phyloP scores from a whole-genome alignment of 2,113 vertebrate genomes.

The Podarcis muralis region DNA sequence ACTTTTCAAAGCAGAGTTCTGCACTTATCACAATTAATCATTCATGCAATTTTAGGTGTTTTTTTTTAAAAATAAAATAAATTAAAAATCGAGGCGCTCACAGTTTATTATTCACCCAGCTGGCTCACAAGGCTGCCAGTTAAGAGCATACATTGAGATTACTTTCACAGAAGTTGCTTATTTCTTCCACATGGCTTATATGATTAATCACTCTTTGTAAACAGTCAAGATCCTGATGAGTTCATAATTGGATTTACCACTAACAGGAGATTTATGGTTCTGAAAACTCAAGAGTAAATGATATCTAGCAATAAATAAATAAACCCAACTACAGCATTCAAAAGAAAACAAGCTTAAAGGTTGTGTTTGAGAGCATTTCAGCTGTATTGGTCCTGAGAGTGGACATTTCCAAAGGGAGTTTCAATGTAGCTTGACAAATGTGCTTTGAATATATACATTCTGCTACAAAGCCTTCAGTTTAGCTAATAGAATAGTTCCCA shows the following conservation, averaged over 20 bases:
- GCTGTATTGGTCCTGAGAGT: background rate
- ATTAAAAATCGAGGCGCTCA: conserved; percentile 3
- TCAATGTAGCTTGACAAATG: background rate
- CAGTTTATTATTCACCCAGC: conserved; percentile 44
- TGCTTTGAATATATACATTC: background rate
- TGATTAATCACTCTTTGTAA: conserved; percentile 61
- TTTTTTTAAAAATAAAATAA: too few species aligned
- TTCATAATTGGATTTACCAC: conserved; percentile 65
- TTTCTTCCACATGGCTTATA: conserved; percentile 60
- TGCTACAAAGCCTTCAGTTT: background rate
- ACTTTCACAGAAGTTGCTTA: conserved; percentile 62
- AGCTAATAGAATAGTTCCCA: background rate
- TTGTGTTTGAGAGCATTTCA: conserved; percentile 1
- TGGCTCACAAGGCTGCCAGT: conserved; percentile 35
- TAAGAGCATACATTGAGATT: conserved; percentile 41
- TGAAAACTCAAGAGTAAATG: conserved; percentile 41
- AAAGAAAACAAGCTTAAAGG: conserved; percentile 21
- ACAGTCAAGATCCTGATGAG: conserved; percentile 41
- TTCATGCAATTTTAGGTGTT: background rate
- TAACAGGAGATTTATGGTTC: conserved; percentile 51
- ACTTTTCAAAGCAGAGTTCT: background rate
- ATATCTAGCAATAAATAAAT: conserved; percentile 26
- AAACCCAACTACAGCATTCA: background rate
- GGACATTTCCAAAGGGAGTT: conserved; percentile 10
- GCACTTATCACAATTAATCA: background rate